Conservation (phyloP, 2,113 vertebrate genomes). For the Platysternon megacephalum region DNA sequence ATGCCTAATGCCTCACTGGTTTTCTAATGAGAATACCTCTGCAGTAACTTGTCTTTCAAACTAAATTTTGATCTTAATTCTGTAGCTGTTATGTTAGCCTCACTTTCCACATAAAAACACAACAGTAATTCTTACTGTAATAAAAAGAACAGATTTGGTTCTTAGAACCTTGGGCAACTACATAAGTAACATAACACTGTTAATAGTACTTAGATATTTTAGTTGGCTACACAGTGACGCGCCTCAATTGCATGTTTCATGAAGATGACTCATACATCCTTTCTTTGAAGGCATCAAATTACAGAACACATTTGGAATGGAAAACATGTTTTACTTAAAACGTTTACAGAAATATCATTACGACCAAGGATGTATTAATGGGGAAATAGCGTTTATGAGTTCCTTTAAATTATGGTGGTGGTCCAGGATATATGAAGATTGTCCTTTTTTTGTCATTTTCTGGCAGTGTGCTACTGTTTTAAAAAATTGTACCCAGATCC, state of each 20-base stretch:
- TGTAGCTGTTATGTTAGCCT: neutral
- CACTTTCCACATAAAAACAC: constrained; percentile 38
- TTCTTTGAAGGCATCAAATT: constrained; percentile 53
- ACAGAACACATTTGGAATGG: constrained; percentile 29
- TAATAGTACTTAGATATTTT: constrained; percentile 38
- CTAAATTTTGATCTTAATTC: constrained; percentile 26
- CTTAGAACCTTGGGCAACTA: neutral
- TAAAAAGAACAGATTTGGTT: neutral
- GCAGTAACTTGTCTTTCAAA: constrained; percentile 37
- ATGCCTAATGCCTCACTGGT: neutral
- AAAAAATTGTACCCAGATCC: neutral
- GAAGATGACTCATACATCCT: constrained; percentile 54
- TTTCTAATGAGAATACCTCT: constrained; percentile 2
- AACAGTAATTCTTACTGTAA: constrained; percentile 36
- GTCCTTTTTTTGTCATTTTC: neutral
- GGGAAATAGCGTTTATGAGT: accelerated
- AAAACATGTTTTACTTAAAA: constrained; percentile 43
- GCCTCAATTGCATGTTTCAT: constrained; percentile 15
- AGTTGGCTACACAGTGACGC: constrained; percentile 32
- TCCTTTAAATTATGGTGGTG: neutral
- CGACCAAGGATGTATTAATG: neutral
- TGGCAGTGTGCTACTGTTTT: neutral
- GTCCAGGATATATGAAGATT: neutral
- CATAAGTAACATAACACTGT: constrained; percentile 23
- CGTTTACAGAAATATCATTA: constrained; percentile 18